A percentile compares a stretch with the other conserved stretches of the same genome.
These are phyloP conservation scores for Caenorhabditis wallacei DNA, from an alignment of 2,888 invertebrate species.

Conservation along the genomic window DNA sequence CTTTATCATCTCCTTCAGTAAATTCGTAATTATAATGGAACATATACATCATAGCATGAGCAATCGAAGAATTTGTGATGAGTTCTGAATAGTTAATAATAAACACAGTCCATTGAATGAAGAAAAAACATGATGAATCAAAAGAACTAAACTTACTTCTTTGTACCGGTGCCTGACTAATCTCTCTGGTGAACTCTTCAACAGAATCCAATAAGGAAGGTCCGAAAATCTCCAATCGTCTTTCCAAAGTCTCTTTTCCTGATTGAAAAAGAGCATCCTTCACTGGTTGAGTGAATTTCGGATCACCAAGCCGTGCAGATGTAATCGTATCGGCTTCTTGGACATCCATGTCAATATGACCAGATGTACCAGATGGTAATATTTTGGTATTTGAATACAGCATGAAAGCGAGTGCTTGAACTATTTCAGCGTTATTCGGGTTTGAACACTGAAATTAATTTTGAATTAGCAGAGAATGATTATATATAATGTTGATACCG, in stretches of 20 bases:
- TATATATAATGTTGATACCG: too few relatives aligned
- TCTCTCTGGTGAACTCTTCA: slow-evolving; percentile 32
- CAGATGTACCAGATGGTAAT: background rate
- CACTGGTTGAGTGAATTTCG: slow-evolving; percentile 33
- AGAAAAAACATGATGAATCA: background rate
- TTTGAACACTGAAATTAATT: slow-evolving; percentile 29
- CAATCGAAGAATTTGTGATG: slow-evolving; percentile 30
- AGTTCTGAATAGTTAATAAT: slow-evolving; percentile 20
- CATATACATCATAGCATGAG: slow-evolving; percentile 35
- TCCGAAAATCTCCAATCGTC: slow-evolving; percentile 47
- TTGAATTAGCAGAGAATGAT: background rate
- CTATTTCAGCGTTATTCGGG: slow-evolving; percentile 37
- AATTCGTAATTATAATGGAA: slow-evolving; percentile 40
- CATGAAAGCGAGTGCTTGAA: slow-evolving; percentile 56
- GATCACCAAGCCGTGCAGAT: slow-evolving; percentile 31
- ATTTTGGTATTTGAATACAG: slow-evolving; percentile 50
- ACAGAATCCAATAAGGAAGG: background rate
- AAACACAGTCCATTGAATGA: background rate
- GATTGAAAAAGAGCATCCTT: slow-evolving; percentile 32
- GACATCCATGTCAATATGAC: slow-evolving; percentile 33
- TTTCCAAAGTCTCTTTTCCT: slow-evolving; percentile 36
- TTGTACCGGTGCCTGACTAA: slow-evolving; percentile 38
- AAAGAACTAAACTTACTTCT: slow-evolving; percentile 38
- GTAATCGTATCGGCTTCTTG: slow-evolving; percentile 44
- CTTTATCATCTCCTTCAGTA: slow-evolving; percentile 1